Evolutionary conservation across 2,888 invertebrate genomes (phyloP).

Genomic region (Eilema caniola): DNA sequence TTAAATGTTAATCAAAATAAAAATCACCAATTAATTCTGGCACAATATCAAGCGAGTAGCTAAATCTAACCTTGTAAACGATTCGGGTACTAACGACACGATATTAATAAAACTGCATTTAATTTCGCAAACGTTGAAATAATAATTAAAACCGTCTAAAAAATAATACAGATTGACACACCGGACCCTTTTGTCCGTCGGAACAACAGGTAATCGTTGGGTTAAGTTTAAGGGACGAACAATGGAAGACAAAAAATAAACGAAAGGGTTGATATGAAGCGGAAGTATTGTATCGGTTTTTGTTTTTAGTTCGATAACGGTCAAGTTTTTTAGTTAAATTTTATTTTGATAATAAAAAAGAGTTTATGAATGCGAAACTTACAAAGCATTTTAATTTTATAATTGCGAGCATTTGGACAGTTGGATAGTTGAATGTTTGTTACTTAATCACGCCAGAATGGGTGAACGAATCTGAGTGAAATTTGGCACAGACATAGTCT

Average conservation of each 20-base stretch:
- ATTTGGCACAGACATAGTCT: not conserved
- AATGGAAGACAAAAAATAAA: slow-evolving; percentile 69
- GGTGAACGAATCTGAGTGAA: not conserved
- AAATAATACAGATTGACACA: slow-evolving; percentile 74
- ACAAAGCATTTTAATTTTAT: not conserved
- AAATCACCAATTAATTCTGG: not conserved
- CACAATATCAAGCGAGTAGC: not conserved
- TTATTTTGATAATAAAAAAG: not conserved
- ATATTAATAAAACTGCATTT: slow-evolving; percentile 45
- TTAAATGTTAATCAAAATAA: not conserved
- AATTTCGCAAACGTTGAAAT: slow-evolving; percentile 53
- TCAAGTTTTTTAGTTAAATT: slow-evolving; percentile 45
- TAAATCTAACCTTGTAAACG: slow-evolving; percentile 6
- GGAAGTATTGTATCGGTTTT: slow-evolving; percentile 60
- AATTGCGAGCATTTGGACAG: not conserved
- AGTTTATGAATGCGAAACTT: not conserved
- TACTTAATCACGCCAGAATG: not conserved
- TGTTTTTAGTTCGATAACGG: slow-evolving; percentile 68
- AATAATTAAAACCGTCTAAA: slow-evolving; percentile 63
- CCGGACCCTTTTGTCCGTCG: slow-evolving; percentile 69
- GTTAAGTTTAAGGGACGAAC: slow-evolving; percentile 71
- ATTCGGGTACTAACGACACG: slow-evolving; percentile 21
- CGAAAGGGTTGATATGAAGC: slow-evolving; percentile 73
- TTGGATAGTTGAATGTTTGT: not conserved
- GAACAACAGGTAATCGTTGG: slow-evolving; percentile 83